These are phyloP conservation scores for Amblyteles armatorius DNA, from an alignment of 2,888 invertebrate species.

Conservation along the genomic window DNA sequence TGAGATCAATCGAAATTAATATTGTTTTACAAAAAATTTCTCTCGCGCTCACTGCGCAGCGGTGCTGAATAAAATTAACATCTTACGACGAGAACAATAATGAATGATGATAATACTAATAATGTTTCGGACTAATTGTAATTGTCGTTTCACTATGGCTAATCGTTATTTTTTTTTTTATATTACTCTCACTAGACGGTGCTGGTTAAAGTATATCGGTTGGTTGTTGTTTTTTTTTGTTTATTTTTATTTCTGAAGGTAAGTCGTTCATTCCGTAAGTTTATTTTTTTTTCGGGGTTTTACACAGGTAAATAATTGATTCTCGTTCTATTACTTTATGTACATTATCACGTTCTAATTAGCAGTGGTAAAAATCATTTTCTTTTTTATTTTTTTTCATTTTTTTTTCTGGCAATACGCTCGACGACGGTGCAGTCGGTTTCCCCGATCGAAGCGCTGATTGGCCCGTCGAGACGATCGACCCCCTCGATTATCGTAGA, in stretches of 20 bases:
- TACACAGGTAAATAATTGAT: slow-evolving; percentile 78
- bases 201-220: slow-evolving; percentile 78
- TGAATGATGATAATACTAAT: slow-evolving; percentile 57
- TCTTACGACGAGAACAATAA: slow-evolving; percentile 54
- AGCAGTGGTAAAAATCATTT: slow-evolving; percentile 77
- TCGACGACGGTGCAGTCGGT: slow-evolving; percentile 39
- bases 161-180: slow-evolving; percentile 77
- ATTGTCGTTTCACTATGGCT: slow-evolving; percentile 78
- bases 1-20: slow-evolving; percentile 19
- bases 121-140: slow-evolving; percentile 75
- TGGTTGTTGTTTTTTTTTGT: slow-evolving; percentile 45
- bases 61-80: slow-evolving; percentile 54
- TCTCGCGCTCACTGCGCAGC: slow-evolving; percentile 33
- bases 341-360: slow-evolving; percentile 80
- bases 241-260: slow-evolving; percentile 46
- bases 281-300: slow-evolving; percentile 64
- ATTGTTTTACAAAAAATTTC: slow-evolving; percentile 21
- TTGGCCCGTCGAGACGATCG: slow-evolving; percentile 5
- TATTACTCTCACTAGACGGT: slow-evolving; percentile 83
- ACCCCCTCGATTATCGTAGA: background rate
- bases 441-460: slow-evolving; percentile 28
- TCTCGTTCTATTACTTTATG: slow-evolving; percentile 76
- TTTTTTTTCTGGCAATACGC: slow-evolving; percentile 64
- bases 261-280: slow-evolving; percentile 72
- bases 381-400: slow-evolving; percentile 43